Evolutionary conservation across 2,888 invertebrate genomes (phyloP), one percentile per base, ranked within the genome.

Genomic region (Dryobota labecula): DNA sequence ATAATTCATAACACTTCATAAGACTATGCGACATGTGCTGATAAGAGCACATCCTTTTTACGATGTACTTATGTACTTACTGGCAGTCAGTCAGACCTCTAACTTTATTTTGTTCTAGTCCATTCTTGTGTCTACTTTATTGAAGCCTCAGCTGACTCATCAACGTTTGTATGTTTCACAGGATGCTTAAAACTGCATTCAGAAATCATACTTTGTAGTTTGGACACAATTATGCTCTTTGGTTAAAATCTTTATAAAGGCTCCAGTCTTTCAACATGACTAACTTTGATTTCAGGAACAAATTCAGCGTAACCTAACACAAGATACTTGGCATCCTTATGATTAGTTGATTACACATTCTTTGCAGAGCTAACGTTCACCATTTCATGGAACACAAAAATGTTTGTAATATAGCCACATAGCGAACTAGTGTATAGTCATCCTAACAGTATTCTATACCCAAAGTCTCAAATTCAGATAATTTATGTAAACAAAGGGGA

Each of bases 381-480:
- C 68, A 63, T 70, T 83, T 73, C 76, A 62, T 76, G 58, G 73
- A 83, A 83, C 61, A 70, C 70, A 67, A 65, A 56, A 60, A 63
- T 71, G 68, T 53, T 72, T 69, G 67, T 71, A 47, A 79, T 84
- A 75, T 82, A 78, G 72, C 82, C 78, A 82, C 82, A 81, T 80
- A 86, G 77, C 83, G 77, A 57, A 84, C 85, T 84, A 43, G 86
- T 80, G 86, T 43, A 43, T 80, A 87, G 83, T 83, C 86, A 84
- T 87, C 86, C 80, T 86, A 78, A 85, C 88, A 89, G 91, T 90
- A 90, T 90, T 91, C 90, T n/a, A n/a, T n/a, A n/a, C n/a, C n/a
- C n/a, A n/a, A n/a, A n/a, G n/a, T n/a, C n/a, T n/a, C n/a, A n/a
- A n/a, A n/a, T n/a, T n/a, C n/a, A n/a, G n/a, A n/a, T n/a, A n/a